These are phyloP conservation scores for Lepeophtheirus salmonis DNA, from an alignment of 1,140 invertebrate genomes.

Conservation along the genomic window DNA sequence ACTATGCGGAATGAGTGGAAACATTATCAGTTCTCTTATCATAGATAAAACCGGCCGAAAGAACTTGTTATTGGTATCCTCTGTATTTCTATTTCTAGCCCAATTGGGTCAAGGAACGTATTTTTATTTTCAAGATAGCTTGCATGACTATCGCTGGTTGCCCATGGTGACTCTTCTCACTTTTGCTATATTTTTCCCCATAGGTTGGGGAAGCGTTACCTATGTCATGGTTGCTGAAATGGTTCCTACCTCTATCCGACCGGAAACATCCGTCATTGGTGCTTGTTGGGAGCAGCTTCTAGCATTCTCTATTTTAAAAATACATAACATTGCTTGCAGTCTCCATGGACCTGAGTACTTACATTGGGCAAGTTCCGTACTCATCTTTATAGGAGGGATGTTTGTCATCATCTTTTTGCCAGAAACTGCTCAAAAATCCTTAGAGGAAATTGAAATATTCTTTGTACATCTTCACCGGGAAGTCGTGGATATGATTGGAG, in stretches of 20 bases:
- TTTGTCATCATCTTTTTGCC: background rate
- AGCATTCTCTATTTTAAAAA: background rate
- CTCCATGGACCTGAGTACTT: background rate
- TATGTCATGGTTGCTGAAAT: background rate
- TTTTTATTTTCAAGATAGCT: background rate
- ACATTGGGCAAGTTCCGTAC: background rate
- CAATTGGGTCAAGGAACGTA: background rate
- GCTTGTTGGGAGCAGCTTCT: slow-evolving; percentile 1
- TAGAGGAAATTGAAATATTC: slow-evolving; percentile 3
- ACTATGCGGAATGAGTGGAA: background rate
- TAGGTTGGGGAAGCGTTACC: background rate
- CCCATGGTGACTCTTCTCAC: background rate
- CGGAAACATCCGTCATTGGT: background rate
- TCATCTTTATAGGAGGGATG: background rate
- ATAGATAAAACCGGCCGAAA: background rate
- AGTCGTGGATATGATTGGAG: background rate
- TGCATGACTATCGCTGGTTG: background rate
- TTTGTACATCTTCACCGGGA: background rate
- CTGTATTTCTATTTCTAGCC: background rate
- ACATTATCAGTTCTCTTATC: background rate
- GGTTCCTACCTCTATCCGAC: background rate
- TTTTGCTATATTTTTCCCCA: background rate
- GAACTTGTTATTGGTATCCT: background rate
- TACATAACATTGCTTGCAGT: background rate
- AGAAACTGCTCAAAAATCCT: background rate